Evolutionary conservation across 1,140 invertebrate species (phyloP).

Genomic region (Drosophila prosaltans): DNA sequence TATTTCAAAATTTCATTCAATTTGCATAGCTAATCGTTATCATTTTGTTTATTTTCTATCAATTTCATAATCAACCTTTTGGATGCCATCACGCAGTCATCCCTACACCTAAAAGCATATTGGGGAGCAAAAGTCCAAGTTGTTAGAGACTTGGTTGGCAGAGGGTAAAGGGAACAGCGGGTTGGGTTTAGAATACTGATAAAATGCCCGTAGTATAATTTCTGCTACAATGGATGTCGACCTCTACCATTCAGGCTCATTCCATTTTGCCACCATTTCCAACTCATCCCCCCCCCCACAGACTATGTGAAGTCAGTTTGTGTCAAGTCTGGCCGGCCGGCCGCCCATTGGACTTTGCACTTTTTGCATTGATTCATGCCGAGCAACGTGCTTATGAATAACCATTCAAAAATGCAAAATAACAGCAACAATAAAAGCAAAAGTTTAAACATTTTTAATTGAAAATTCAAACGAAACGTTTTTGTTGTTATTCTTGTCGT

Average conservation of each 20-base stretch:
- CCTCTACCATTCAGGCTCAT: not conserved
- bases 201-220: conserved; percentile 58
- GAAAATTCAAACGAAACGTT: conserved; percentile 57
- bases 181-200: conserved; percentile 43
- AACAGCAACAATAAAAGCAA: conserved; percentile 17
- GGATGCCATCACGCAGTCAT: conserved; percentile 21
- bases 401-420: conserved; percentile 60
- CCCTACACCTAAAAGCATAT: not conserved
- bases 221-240: conserved; percentile 53
- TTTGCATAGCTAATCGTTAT: too few species aligned
- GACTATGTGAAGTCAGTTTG: not conserved
- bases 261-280: not conserved
- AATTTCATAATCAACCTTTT: conserved; percentile 1
- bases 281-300: not conserved
- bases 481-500: conserved; percentile 33
- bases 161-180: not conserved
- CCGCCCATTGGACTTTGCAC: conserved; percentile 61
- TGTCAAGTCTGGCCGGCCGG: not conserved
- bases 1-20: too few species aligned
- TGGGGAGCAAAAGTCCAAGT: conserved; percentile 13
- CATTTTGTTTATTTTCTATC: too few species aligned
- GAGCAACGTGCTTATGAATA: conserved; percentile 64
- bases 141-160: not conserved
- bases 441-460: conserved; percentile 56
- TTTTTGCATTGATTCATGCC: conserved; percentile 69